These are phyloP conservation scores for Sylvietta virens DNA, from an alignment of 2,113 vertebrate genomes.

Conservation along the genomic window DNA sequence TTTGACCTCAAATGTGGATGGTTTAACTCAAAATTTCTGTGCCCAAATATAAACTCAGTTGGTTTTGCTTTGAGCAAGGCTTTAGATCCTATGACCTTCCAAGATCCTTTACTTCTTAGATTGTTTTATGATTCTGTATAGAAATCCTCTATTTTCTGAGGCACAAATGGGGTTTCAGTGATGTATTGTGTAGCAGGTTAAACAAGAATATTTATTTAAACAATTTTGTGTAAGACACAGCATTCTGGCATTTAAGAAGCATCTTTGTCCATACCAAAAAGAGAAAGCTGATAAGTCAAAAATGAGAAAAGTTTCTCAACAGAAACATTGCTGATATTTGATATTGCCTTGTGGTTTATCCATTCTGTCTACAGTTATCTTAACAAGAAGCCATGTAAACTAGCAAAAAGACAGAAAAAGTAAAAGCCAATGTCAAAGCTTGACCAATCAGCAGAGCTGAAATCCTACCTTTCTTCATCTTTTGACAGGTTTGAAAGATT, in stretches of 20 bases:
- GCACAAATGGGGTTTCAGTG: neutral
- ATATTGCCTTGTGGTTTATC: neutral
- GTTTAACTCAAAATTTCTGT: neutral
- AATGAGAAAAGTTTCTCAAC: neutral
- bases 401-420: neutral
- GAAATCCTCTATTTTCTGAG: neutral
- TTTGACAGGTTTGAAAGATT: conserved; percentile 88
- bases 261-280: neutral
- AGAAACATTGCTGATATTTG: neutral
- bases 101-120: neutral
- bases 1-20: neutral
- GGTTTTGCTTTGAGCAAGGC: neutral
- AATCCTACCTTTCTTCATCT: neutral
- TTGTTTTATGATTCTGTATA: neutral
- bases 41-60: neutral
- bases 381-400: neutral
- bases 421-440: neutral
- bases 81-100: neutral
- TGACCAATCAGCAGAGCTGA: neutral
- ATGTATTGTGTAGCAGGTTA: neutral
- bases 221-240: neutral
- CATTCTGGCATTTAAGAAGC: neutral
- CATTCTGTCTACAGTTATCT: neutral
- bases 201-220: neutral
- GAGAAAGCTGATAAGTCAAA: neutral